phyloP scores from a whole-genome alignment of 2,113 vertebrate genomes.

The Erythrocercus mccallii region DNA sequence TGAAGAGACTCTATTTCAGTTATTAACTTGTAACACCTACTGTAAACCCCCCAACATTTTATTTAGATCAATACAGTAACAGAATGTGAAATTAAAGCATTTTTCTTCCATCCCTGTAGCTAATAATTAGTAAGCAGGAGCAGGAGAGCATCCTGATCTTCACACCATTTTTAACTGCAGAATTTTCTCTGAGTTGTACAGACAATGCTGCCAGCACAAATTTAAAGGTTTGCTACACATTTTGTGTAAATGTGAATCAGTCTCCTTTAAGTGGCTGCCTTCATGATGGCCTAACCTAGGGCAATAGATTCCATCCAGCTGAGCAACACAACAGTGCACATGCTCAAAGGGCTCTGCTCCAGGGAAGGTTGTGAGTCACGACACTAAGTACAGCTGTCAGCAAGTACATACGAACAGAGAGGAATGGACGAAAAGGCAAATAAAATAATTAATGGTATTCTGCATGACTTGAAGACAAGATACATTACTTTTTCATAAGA shows the following conservation, averaged over 20 bases:
- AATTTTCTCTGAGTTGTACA: neutral
- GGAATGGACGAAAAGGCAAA: neutral
- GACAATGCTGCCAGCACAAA: neutral
- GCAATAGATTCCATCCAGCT: slow-evolving; percentile 18
- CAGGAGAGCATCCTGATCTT: neutral
- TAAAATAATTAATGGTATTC: neutral
- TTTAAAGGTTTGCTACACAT: neutral
- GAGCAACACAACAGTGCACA: neutral
- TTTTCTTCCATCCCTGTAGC: neutral
- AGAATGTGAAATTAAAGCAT: neutral
- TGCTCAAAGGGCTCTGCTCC: slow-evolving; percentile 12
- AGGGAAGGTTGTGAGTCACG: neutral
- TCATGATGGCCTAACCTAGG: neutral
- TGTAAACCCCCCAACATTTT: neutral
- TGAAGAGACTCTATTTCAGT: neutral
- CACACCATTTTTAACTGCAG: neutral
- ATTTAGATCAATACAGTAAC: neutral
- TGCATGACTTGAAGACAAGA: neutral
- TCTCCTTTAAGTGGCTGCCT: slow-evolving; percentile 8
- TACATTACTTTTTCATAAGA: neutral
- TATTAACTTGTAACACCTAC: neutral
- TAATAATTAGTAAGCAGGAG: neutral
- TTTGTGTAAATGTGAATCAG: neutral
- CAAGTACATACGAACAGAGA: neutral
- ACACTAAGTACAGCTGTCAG: slow-evolving; percentile 25